A percentile compares a stretch with the other conserved stretches of the same genome.
Conservation (phyloP, 2,888 invertebrate species). For the Lagria hirta region DNA sequence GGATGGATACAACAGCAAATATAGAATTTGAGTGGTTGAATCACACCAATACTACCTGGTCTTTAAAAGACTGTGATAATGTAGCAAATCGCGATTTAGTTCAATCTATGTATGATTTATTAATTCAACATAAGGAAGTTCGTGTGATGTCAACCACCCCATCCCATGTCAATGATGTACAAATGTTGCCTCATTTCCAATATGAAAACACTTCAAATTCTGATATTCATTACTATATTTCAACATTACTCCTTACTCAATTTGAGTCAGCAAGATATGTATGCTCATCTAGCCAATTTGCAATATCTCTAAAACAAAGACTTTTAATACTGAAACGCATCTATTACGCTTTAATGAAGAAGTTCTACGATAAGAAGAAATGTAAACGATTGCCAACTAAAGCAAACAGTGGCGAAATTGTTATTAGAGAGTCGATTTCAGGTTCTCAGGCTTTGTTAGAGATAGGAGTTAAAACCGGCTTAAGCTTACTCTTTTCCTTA, state of each 20-base stretch:
- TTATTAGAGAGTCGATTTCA: slow-evolving; percentile 38
- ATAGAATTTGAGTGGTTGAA: slow-evolving; percentile 58
- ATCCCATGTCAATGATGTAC: slow-evolving; percentile 48
- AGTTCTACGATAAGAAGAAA: slow-evolving; percentile 58
- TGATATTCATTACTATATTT: slow-evolving; percentile 59
- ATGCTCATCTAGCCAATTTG: slow-evolving; percentile 61
- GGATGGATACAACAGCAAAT: slow-evolving; percentile 39
- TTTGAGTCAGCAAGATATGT: slow-evolving; percentile 59
- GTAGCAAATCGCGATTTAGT: slow-evolving; percentile 58
- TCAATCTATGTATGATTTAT: slow-evolving; percentile 57
- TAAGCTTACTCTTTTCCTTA: slow-evolving; percentile 61
- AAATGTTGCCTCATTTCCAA: slow-evolving; percentile 58
- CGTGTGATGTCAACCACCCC: slow-evolving; percentile 46
- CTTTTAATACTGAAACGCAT: slow-evolving; percentile 61
- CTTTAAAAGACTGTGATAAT: slow-evolving; percentile 59
- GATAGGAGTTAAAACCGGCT: slow-evolving; percentile 63
- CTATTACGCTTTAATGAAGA: slow-evolving; percentile 59
- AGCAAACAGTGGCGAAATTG: slow-evolving; percentile 8
- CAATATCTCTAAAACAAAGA: slow-evolving; percentile 58
- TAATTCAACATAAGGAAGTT: slow-evolving; percentile 59
- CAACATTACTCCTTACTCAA: slow-evolving; percentile 57
- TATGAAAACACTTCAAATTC: slow-evolving; percentile 53
- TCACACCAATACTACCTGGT: slow-evolving; percentile 62
- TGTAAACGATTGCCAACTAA: slow-evolving; percentile 24
- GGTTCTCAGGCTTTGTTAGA: slow-evolving; percentile 61